Percentiles rank a stretch among this genome's conserved stretches.
These are phyloP conservation scores for Bolinopsis microptera DNA, from an alignment of 37 sponge, comb jelly and placozoan genomes.

Conservation along the genomic window DNA sequence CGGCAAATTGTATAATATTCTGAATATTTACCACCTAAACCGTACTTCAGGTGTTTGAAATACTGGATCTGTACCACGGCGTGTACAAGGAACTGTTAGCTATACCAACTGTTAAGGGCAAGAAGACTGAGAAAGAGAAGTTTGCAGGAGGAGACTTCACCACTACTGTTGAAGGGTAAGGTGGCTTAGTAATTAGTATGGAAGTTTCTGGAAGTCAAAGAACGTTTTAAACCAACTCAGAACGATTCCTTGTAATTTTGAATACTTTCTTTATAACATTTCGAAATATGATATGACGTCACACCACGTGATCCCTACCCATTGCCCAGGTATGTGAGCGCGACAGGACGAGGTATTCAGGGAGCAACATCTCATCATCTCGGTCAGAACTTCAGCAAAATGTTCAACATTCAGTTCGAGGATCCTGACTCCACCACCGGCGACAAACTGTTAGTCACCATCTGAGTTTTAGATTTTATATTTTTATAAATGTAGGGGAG, in stretches of 20 bases:
- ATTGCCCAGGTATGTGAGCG: slow-evolving; percentile 73
- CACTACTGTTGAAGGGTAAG: slow-evolving; percentile 92
- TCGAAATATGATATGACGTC: too few relatives aligned
- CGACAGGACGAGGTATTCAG: slow-evolving; percentile 96
- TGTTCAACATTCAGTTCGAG: slow-evolving; percentile 94
- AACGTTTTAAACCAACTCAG: too few relatives aligned
- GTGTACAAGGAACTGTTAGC: slow-evolving; percentile 97
- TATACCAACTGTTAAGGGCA: slow-evolving; percentile 90
- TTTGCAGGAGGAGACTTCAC: slow-evolving; percentile 98
- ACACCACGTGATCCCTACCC: too few relatives aligned
- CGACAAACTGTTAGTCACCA: background rate
- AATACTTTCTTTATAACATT: too few relatives aligned
- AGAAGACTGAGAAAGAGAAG: slow-evolving; percentile 98
- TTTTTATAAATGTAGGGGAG: too few relatives aligned
- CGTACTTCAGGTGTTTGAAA: slow-evolving; percentile 81
- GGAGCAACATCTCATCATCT: slow-evolving; percentile 98
- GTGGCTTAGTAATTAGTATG: background rate
- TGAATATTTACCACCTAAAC: too few relatives aligned
- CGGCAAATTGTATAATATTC: too few relatives aligned
- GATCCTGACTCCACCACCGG: slow-evolving; percentile 70
- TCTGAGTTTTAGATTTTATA: too few relatives aligned
- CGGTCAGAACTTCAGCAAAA: slow-evolving; percentile 98
- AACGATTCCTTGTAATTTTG: too few relatives aligned
- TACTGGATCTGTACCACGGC: slow-evolving; percentile 85
- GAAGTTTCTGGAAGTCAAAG: too few relatives aligned